Evolutionary conservation across 2,888 invertebrate genomes (phyloP).

Genomic region (Tipula lateralis): DNA sequence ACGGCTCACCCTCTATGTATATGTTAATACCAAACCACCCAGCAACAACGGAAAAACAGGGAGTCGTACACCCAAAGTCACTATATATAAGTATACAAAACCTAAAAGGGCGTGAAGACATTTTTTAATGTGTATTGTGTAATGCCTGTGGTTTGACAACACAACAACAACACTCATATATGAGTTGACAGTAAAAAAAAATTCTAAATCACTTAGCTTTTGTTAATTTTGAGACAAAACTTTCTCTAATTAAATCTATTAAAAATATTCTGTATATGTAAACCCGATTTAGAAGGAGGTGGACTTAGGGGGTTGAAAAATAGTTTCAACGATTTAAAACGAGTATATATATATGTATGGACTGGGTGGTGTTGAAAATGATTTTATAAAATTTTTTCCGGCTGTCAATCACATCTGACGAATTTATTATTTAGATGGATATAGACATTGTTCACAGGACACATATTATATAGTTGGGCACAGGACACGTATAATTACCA

Average conservation of each 20-base stretch:
- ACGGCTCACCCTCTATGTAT: neutral
- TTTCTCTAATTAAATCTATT: constrained; percentile 24
- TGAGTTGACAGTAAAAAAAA: neutral
- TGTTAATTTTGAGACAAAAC: neutral
- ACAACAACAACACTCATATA: neutral
- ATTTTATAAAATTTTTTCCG: neutral
- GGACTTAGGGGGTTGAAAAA: neutral
- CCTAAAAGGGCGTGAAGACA: neutral
- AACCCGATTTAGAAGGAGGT: neutral
- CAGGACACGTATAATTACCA: constrained; percentile 11
- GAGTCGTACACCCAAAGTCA: neutral
- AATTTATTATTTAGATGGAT: constrained; percentile 24
- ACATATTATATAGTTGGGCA: too few species aligned
- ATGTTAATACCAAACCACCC: neutral
- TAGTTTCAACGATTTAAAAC: neutral
- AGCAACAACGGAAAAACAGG: neutral
- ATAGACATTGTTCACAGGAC: neutral
- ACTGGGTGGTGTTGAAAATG: neutral
- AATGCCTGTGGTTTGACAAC: neutral
- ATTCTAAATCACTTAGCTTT: neutral
- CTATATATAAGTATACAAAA: neutral
- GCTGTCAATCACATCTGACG: constrained; percentile 1
- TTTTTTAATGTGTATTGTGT: neutral
- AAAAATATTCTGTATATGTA: neutral
- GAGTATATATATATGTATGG: neutral